These are phyloP conservation scores for Prionailurus viverrinus DNA, from an alignment of 2,113 vertebrate species.

Conservation along the genomic window DNA sequence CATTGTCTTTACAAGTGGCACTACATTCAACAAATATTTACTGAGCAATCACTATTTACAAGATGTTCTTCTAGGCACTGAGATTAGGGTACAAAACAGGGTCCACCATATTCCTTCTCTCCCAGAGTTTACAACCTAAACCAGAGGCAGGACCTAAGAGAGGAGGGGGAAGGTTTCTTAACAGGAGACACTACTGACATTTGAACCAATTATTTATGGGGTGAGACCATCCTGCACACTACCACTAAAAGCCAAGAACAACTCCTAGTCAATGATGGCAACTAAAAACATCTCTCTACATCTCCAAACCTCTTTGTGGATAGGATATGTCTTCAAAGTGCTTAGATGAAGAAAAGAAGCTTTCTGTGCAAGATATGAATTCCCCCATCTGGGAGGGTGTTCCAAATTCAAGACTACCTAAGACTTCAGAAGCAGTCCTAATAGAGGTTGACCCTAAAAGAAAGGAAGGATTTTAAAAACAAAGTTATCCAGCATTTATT, in stretches of 20 bases:
- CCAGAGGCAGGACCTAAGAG: background rate
- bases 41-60: background rate
- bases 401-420: background rate
- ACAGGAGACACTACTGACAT: background rate
- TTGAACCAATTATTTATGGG: background rate
- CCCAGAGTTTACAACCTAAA: background rate
- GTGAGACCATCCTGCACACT: background rate
- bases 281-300: background rate
- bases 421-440: background rate
- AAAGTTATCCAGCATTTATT: background rate
- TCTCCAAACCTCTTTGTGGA: background rate
- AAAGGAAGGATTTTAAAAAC: background rate
- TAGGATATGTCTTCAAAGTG: background rate
- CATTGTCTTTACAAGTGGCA: background rate
- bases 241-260: background rate
- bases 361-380: background rate
- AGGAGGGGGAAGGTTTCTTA: background rate
- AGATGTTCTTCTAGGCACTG: background rate
- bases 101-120: background rate
- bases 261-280: too few relatives aligned
- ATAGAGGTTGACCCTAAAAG: background rate
- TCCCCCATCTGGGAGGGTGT: background rate
- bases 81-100: background rate
- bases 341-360: constrained; percentile 6
- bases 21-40: constrained; percentile 4